Evolutionary conservation across 92 coral and sea anemone species (phyloP).

Genomic region (Isaurus tuberculatus): DNA sequence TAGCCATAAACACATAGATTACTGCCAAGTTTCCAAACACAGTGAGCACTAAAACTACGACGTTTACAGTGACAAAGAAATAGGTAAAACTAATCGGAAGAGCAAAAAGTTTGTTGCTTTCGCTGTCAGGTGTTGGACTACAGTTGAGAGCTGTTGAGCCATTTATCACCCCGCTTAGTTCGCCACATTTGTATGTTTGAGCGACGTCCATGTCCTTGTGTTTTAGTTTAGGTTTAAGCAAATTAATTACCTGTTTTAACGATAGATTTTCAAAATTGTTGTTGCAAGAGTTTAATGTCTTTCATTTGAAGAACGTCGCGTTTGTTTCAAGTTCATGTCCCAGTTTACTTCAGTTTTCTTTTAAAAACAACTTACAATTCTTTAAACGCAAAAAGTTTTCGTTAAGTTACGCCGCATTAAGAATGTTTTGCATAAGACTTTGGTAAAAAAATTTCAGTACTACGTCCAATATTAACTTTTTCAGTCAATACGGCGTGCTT

Average conservation of each 20-base stretch:
- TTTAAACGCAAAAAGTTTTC: too few relatives aligned
- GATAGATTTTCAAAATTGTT: background rate
- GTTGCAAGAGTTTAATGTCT: background rate
- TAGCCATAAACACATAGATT: slow-evolving; percentile 61
- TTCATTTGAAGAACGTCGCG: background rate
- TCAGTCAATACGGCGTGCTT: too few relatives aligned
- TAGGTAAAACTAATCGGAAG: slow-evolving; percentile 58
- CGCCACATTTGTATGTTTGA: background rate
- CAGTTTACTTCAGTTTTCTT: too few relatives aligned
- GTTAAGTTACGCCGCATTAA: too few relatives aligned
- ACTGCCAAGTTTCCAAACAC: slow-evolving; percentile 69
- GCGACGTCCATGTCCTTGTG: background rate
- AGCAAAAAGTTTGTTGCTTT: background rate
- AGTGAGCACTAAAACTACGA: slow-evolving; percentile 50
- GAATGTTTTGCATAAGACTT: too few relatives aligned
- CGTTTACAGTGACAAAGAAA: slow-evolving; percentile 50
- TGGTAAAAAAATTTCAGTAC: too few relatives aligned
- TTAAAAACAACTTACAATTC: too few relatives aligned
- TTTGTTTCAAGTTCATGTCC: too few relatives aligned
- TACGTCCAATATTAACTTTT: too few relatives aligned
- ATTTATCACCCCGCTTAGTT: too few relatives aligned
- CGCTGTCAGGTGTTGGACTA: background rate
- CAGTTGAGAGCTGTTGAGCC: background rate
- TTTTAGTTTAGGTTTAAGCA: background rate
- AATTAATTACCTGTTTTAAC: background rate